Conservation (phyloP, 2,113 vertebrate species). For the Xyliphius kryptos region DNA sequence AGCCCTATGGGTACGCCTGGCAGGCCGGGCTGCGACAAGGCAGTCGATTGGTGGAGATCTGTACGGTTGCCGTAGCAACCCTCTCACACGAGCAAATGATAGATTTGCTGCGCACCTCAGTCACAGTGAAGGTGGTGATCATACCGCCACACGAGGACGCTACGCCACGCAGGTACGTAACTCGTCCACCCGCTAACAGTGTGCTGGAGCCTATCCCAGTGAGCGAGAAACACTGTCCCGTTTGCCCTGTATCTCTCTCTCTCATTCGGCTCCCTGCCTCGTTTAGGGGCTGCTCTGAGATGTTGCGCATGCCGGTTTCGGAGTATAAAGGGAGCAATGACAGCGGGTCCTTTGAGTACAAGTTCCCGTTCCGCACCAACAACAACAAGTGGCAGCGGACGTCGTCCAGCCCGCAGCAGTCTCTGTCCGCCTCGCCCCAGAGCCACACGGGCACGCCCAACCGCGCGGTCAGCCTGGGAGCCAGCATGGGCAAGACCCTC, state of each 20-base stretch:
- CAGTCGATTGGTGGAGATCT: constrained; percentile 95
- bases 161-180: constrained; percentile 91
- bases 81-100: constrained; percentile 98
- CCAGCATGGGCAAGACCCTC: constrained; percentile 77
- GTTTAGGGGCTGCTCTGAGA: constrained; percentile 88
- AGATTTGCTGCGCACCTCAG: constrained; percentile 89
- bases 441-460: constrained; percentile 62
- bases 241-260: too few species aligned
- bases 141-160: constrained; percentile 93
- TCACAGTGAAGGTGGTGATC: constrained; percentile 90
- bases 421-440: constrained; percentile 79
- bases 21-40: constrained; percentile 94
- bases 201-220: too few species aligned
- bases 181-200: too few species aligned
- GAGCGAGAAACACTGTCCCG: too few species aligned
- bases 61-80: constrained; percentile 91
- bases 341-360: constrained; percentile 87
- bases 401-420: constrained; percentile 77
- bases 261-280: background rate
- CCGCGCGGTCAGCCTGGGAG: constrained; percentile 70
- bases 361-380: constrained; percentile 95
- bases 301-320: constrained; percentile 83
- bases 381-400: constrained; percentile 96
- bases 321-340: constrained; percentile 89
- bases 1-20: constrained; percentile 96